Conservation (phyloP, 2,797 vertebrate species). For the Rallus crepitans region DNA sequence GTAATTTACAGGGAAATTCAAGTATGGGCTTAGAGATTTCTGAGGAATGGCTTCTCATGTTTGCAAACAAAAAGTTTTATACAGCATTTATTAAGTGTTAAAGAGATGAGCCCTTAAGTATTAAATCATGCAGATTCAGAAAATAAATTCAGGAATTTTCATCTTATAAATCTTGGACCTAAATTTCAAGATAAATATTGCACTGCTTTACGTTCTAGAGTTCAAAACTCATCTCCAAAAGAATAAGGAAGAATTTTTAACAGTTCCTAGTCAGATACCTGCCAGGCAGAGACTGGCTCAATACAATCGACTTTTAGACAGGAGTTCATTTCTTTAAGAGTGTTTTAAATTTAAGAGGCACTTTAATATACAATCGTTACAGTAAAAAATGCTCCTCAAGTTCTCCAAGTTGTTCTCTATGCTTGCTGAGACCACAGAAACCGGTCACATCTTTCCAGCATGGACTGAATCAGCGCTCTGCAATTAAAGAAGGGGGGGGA, state of each 20-base stretch:
- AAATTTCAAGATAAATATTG: neutral
- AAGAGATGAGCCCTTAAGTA: no score
- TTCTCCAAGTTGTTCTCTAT: slow-evolving; percentile 63
- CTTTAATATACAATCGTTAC: slow-evolving; percentile 8
- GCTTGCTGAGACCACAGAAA: slow-evolving; percentile 98
- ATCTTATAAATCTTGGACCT: neutral
- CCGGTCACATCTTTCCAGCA: slow-evolving; percentile 96
- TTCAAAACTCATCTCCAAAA: neutral
- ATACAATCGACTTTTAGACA: neutral
- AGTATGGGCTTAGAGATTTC: neutral
- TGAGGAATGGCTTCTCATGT: neutral
- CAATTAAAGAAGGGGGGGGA: slow-evolving; percentile 7
- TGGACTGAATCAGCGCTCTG: slow-evolving; percentile 95
- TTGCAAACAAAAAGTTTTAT: neutral
- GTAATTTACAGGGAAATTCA: neutral
- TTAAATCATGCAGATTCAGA: neutral
- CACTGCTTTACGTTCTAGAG: neutral
- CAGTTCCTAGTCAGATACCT: neutral
- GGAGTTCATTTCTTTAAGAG: neutral
- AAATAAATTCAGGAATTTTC: neutral
- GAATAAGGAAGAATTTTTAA: neutral
- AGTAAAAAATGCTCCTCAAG: neutral
- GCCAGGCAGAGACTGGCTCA: neutral
- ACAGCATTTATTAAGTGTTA: neutral
- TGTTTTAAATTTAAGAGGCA: neutral